Evolutionary conservation across 1,140 invertebrate species (phyloP), one percentile per base, ranked within the genome.

Genomic region (Eciton burchellii): DNA sequence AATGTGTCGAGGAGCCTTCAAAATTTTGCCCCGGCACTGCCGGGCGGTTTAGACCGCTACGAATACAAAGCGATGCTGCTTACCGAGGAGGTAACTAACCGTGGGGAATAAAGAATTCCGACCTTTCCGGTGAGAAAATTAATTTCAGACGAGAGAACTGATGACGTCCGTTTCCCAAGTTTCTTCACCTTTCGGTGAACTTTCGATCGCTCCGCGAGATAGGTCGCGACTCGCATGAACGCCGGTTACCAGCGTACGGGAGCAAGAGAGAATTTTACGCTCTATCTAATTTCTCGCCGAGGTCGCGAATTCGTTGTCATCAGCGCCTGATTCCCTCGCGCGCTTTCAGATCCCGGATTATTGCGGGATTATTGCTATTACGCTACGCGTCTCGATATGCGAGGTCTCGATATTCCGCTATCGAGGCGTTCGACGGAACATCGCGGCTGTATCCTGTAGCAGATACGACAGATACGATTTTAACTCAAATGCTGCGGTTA

Each of bases 1-100:
- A 79, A 79, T 70, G n/a, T 70, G 74, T 70, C 65, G 52, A 79
- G 66, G 70, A 68, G 12, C 19, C n/a, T 68, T 54, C 12, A 19
- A 16, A 43, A 12, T 56, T 68, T 45, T 21, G 43, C n/a, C n/a
- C 0, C 12, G 21, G 63, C 16, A 24, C 14, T 54, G 35, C n/a
- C 12, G 56, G 43, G 24, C 26, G 56, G 24, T 56, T 66, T 26
- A 45, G 21, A 35, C 26, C 47, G 47, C 24, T 66, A 66, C 16
- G 5, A 66, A 45, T 45, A 63, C 11, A 21, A 43, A 1, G 41
- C 62, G n/a, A 11, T 14, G 35, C 0, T 62, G 35, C 29, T 14
- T 2, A 4, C 0, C 3, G 12, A 65, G 11, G 9, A 19, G 24
- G 2, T 60, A 62, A 62, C 21, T 57, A 35, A 0, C 8, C 3